These are phyloP conservation scores for Drosophila prolongata DNA, from an alignment of 2,888 invertebrate genomes.

Conservation along the genomic window DNA sequence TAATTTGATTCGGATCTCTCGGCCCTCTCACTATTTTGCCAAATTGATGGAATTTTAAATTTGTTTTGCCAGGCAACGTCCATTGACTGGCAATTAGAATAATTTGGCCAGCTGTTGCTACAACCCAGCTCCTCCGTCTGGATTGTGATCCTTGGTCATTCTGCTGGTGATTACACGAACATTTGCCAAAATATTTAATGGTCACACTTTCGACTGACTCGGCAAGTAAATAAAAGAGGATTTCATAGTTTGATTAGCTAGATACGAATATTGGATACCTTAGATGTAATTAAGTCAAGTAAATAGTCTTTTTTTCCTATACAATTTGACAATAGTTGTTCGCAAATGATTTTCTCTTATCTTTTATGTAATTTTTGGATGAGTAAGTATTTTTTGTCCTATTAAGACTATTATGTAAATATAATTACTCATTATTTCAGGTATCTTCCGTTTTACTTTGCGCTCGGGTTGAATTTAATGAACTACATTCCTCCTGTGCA, in stretches of 20 bases:
- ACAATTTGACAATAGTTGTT: too few relatives aligned
- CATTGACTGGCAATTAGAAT: slow-evolving; percentile 58
- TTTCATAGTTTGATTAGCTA: neutral
- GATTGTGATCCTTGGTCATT: slow-evolving; percentile 8
- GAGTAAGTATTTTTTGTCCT: too few relatives aligned
- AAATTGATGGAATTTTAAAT: slow-evolving; percentile 76
- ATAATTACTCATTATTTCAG: neutral
- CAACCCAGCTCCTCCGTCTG: neutral
- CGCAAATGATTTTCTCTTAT: too few relatives aligned
- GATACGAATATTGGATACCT: slow-evolving; percentile 1
- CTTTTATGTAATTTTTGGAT: too few relatives aligned
- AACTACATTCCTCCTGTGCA: neutral
- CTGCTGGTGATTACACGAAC: slow-evolving; percentile 55
- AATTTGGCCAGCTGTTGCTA: slow-evolving; percentile 51
- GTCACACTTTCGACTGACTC: slow-evolving; percentile 19
- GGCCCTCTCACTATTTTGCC: slow-evolving; percentile 48
- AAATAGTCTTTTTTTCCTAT: too few relatives aligned
- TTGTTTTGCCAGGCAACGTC: slow-evolving; percentile 54
- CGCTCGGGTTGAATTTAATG: neutral
- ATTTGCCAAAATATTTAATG: slow-evolving; percentile 61
- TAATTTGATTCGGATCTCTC: slow-evolving; percentile 63
- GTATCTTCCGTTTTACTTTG: neutral
- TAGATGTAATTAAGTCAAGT: neutral
- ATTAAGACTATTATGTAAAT: too few relatives aligned
- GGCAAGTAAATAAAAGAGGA: neutral